Evolutionary conservation across 1,140 invertebrate genomes (phyloP).

Genomic region (Trichogramma pretiosum): DNA sequence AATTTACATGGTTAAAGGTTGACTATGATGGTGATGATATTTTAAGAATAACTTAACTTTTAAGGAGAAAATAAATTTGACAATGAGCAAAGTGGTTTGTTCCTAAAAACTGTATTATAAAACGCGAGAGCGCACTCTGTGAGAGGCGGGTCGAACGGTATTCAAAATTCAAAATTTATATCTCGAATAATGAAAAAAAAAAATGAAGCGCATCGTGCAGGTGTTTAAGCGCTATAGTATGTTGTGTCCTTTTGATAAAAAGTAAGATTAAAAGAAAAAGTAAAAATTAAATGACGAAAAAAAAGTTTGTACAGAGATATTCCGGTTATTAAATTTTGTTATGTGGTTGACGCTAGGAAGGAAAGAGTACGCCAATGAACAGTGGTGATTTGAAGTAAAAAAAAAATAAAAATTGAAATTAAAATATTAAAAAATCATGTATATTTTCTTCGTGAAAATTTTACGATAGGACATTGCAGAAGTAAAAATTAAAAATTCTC

Average conservation of each 20-base stretch:
- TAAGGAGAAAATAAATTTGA: conserved; percentile 30
- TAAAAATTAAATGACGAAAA: conserved; percentile 20
- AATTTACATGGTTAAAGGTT: conserved; percentile 37
- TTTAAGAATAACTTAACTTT: conserved; percentile 34
- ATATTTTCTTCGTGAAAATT: conserved; percentile 46
- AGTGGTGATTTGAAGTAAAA: conserved; percentile 21
- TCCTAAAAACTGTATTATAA: conserved; percentile 41
- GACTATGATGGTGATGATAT: conserved; percentile 30
- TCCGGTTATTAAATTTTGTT: conserved; percentile 48
- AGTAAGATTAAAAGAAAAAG: conserved; percentile 20
- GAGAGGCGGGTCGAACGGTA: conserved; percentile 23
- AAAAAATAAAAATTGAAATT: conserved; percentile 22
- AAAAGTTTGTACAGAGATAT: conserved; percentile 47
- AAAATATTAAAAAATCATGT: conserved; percentile 36
- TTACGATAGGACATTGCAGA: conserved; percentile 39
- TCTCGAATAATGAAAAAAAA: conserved; percentile 26
- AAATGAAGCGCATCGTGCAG: conserved; percentile 5
- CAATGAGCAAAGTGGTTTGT: conserved; percentile 38
- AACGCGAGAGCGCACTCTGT: conserved; percentile 22
- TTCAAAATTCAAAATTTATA: conserved; percentile 46
- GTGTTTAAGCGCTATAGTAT: conserved; percentile 22
- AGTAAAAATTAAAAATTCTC: conserved; percentile 32
- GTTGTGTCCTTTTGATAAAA: conserved; percentile 39
- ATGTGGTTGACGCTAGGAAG: conserved; percentile 22
- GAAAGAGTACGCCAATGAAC: conserved; percentile 14